A percentile compares a stretch with the other conserved stretches of the same genome.
Evolutionary conservation across 2,797 vertebrate species (phyloP).

Genomic region (Bradypodion ventrale): DNA sequence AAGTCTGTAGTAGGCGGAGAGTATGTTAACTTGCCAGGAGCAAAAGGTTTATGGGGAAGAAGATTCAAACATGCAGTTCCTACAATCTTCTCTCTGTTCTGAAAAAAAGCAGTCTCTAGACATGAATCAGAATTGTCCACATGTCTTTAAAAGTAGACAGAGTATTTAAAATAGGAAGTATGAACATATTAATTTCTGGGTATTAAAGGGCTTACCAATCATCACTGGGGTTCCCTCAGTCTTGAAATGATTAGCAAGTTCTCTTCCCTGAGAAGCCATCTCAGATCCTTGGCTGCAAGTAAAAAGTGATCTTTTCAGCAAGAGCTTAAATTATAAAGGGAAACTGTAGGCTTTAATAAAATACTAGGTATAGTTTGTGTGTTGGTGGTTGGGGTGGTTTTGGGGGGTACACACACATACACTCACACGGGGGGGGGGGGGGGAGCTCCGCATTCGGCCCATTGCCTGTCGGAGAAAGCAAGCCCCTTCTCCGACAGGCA

Average conservation of each 20-base stretch:
- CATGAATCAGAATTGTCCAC: background rate
- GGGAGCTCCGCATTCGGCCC: too few relatives aligned
- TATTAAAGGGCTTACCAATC: slow-evolving; percentile 84
- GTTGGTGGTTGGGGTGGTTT: too few relatives aligned
- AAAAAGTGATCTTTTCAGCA: slow-evolving; percentile 23
- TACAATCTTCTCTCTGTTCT: background rate
- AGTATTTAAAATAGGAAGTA: background rate
- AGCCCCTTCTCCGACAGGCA: too few relatives aligned
- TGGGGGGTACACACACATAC: too few relatives aligned
- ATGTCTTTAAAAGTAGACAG: background rate
- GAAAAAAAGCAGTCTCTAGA: background rate
- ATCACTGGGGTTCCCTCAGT: slow-evolving; percentile 93
- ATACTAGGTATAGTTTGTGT: too few relatives aligned
- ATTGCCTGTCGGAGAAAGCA: too few relatives aligned
- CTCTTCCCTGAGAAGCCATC: slow-evolving; percentile 87
- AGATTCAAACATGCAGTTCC: background rate
- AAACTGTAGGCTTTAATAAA: background rate
- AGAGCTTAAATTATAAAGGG: too few relatives aligned
- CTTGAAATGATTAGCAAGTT: slow-evolving; percentile 91
- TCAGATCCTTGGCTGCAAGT: slow-evolving; percentile 88
- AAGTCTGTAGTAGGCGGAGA: background rate
- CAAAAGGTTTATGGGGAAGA: background rate
- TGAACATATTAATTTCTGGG: background rate
- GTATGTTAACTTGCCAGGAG: background rate
- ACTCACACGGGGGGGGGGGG: too few relatives aligned